Base-by-base conservation (phyloP, 2,888 invertebrate genomes). In the Pantelozetes paolii region DNA sequence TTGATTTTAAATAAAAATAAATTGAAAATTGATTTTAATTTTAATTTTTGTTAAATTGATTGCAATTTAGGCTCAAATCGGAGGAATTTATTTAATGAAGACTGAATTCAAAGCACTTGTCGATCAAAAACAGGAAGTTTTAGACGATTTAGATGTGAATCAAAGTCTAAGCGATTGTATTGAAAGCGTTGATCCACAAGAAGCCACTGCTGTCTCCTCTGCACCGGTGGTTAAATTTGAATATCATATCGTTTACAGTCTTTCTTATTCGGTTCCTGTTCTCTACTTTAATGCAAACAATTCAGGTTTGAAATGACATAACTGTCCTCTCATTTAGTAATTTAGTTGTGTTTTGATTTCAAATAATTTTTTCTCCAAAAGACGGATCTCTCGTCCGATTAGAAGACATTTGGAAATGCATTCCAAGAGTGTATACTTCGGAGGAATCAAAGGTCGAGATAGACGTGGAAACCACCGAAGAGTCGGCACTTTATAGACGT, bases 171-270 rank as follows among this genome's bases (percentile, higher is more conserved):
- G 57, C n/a, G 48, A 28, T 32, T 13, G 8, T 5, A 54, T 26
- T 45, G 2, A 45, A 45, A 54, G 23, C 36, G 28, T 15, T 11
- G 62, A 72, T 20, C 6, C 45, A 6, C 36, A 72, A 20, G 59
- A 40, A 20, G 59, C 26, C 3, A 59, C 11, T 28, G 20, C 15
- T 20, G n/a, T 50, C 1, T 26, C 28, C 2, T 30, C 30, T 2
- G 26, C 48, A 50, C 1, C n/a, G 9, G 2, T 36, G 18, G 32
- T 28, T 8, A 78, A 78, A 32, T 80, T 79, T 75, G 82, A 83
- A 74, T 83, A 82, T 74, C 82, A 83, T 75, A 77, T 83, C 2
- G 75, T 83, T 2, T 83, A 82, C 79, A 83, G 81, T 77, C 78
- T 78, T 50, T 82, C 82, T 73, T 83, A 82, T 76, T 76, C 76